Conservation (phyloP, 2,797 vertebrate species). For the Myripristis jacobus region DNA sequence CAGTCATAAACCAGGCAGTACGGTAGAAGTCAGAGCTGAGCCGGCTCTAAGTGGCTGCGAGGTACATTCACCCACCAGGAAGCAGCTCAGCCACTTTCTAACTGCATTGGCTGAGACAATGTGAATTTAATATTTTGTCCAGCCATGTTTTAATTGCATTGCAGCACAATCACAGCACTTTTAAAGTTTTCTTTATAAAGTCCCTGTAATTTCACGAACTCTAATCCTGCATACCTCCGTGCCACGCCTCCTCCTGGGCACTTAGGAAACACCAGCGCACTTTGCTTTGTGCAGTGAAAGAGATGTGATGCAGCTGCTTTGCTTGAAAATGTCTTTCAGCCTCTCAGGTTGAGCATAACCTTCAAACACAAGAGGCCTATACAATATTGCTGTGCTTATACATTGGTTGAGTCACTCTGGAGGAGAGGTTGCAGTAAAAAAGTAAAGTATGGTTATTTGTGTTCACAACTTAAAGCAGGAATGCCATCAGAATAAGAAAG, state of each 20-base stretch:
- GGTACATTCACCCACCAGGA: background rate
- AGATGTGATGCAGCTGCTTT: background rate
- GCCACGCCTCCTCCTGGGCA: background rate
- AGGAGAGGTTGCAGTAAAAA: background rate
- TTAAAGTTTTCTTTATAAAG: too few species aligned
- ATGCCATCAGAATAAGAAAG: too few species aligned
- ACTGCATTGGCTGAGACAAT: too few species aligned
- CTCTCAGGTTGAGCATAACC: constrained; percentile 1
- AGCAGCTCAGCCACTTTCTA: background rate
- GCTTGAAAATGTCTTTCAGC: background rate
- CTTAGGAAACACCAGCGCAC: background rate
- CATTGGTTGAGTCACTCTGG: background rate
- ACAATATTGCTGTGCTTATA: background rate
- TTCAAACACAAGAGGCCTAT: background rate
- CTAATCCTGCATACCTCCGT: background rate
- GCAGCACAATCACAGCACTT: too few species aligned
- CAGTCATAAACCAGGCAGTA: too few species aligned
- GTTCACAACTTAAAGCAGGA: background rate
- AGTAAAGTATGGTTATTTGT: background rate
- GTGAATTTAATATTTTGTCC: background rate
- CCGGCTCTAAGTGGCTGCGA: too few species aligned
- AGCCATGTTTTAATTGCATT: background rate
- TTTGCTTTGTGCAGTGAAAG: background rate
- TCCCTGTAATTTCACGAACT: too few species aligned
- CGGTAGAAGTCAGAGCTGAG: background rate